A percentile compares a stretch with the other conserved stretches of the same genome.
Evolutionary conservation across 2,888 invertebrate species (phyloP).

Genomic region (Diplolepis rosae): DNA sequence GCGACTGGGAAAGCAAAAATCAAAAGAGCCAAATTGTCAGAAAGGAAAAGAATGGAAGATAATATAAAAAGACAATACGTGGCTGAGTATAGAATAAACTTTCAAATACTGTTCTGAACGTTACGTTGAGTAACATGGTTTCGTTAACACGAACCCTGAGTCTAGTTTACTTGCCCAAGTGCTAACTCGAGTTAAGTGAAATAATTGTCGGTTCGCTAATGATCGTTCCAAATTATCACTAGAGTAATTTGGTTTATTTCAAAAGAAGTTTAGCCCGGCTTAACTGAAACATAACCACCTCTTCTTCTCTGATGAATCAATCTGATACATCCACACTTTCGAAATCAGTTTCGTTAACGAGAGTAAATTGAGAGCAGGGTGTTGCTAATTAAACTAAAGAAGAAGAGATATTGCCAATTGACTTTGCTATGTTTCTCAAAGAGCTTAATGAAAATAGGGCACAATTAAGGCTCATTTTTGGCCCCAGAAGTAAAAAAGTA

Average conservation of each 20-base stretch:
- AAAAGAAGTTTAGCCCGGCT: constrained; percentile 54
- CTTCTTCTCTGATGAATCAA: not conserved
- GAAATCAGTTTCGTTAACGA: not conserved
- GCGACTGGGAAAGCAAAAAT: not conserved
- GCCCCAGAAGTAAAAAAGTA: no score
- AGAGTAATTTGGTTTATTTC: constrained; percentile 46
- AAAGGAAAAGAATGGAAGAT: not conserved
- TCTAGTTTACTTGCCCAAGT: constrained; percentile 51
- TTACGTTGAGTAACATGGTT: constrained; percentile 43
- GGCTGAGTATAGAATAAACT: not conserved
- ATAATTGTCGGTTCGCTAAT: constrained; percentile 68
- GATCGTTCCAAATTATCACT: constrained; percentile 66
- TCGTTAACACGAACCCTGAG: constrained; percentile 53
- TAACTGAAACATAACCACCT: constrained; percentile 51
- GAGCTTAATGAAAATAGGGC: no score
- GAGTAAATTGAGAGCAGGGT: not conserved
- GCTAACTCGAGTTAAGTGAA: constrained; percentile 69
- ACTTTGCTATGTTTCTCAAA: not conserved
- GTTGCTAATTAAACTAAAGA: not conserved
- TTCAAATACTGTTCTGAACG: constrained; percentile 13
- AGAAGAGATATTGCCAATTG: not conserved
- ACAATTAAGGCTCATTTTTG: no score
- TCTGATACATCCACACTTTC: no score
- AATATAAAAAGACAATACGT: not conserved
- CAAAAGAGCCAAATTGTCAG: not conserved